These are phyloP conservation scores for Ibycter americanus DNA, from an alignment of 2,797 vertebrate species.

Conservation along the genomic window DNA sequence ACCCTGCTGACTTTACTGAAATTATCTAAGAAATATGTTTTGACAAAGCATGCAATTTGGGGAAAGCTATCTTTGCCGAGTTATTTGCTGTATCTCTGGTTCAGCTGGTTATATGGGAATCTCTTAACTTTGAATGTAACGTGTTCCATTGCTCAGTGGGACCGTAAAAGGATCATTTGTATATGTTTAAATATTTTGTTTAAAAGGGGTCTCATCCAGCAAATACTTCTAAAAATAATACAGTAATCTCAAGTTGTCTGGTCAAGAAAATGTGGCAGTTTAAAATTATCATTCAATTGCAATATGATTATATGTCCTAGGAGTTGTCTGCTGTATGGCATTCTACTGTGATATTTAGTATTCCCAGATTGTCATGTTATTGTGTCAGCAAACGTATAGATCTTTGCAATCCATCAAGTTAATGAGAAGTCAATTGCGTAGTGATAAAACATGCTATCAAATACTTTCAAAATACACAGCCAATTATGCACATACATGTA, in stretches of 20 bases:
- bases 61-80: background rate
- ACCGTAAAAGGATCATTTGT: background rate
- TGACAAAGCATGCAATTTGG: background rate
- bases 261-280: background rate
- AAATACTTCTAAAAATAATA: background rate
- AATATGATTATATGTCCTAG: background rate
- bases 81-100: background rate
- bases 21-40: background rate
- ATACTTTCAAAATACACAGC: background rate
- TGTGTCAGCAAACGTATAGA: background rate
- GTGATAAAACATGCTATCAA: background rate
- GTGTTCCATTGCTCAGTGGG: background rate
- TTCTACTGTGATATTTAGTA: background rate
- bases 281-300: background rate
- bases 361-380: background rate
- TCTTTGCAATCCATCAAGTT: background rate
- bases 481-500: background rate
- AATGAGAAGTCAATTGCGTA: background rate
- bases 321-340: background rate
- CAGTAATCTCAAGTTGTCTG: background rate
- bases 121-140: background rate
- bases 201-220: background rate
- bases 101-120: background rate
- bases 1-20: background rate
- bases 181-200: background rate